phyloP scores from a whole-genome alignment of 1,140 invertebrate genomes.

The Bombyx mandarina region DNA sequence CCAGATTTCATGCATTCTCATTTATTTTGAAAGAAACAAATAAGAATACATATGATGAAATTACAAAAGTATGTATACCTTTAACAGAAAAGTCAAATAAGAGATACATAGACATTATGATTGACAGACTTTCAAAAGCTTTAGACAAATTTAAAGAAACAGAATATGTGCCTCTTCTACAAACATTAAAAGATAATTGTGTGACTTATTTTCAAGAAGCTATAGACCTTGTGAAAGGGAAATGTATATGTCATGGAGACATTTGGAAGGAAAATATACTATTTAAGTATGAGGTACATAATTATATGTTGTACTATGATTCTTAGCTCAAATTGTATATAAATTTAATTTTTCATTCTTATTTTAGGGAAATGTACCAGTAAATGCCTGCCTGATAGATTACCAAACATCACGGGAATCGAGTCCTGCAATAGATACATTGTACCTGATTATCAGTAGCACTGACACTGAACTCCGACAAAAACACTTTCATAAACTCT shows the following conservation, averaged over 20 bases:
- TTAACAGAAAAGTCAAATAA: constrained; percentile 35
- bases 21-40: constrained; percentile 38
- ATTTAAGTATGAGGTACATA: constrained; percentile 48
- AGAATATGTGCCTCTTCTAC: constrained; percentile 27
- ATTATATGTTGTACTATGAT: neutral
- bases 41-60: constrained; percentile 24
- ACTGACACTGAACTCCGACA: constrained; percentile 27
- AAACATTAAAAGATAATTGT: constrained; percentile 30
- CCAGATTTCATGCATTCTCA: constrained; percentile 49
- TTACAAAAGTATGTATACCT: constrained; percentile 35
- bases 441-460: constrained; percentile 48
- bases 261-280: constrained; percentile 63
- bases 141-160: constrained; percentile 34
- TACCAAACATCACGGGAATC: constrained; percentile 47
- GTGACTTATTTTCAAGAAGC: constrained; percentile 25
- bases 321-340: neutral
- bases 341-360: constrained; percentile 7
- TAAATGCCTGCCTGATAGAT: constrained; percentile 48
- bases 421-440: constrained; percentile 45
- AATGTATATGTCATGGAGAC: constrained; percentile 54
- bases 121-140: constrained; percentile 46
- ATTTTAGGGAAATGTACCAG: constrained; percentile 36
- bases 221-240: constrained; percentile 15
- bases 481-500: constrained; percentile 27
- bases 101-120: constrained; percentile 44